A percentile compares a stretch with the other conserved stretches of the same genome.
phyloP scores from a whole-genome alignment of 2,113 vertebrate genomes.

The Bothrops jararaca region DNA sequence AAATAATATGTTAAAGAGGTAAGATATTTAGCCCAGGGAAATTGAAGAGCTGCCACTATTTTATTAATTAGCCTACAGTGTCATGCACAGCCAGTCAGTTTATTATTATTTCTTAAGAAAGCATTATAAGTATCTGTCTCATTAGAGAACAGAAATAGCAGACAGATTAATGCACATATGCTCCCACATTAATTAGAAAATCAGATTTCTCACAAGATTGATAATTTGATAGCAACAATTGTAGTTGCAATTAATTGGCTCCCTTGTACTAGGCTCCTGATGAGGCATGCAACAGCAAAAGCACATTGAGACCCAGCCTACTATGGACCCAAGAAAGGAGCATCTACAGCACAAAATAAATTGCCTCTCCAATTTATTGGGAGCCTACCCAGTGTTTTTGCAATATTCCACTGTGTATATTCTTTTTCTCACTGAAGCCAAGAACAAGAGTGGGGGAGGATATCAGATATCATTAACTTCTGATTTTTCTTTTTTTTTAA shows the following conservation, averaged over 20 bases:
- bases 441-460: background rate
- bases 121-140: constrained; percentile 58
- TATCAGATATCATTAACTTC: constrained; percentile 14
- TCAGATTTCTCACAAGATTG: constrained; percentile 59
- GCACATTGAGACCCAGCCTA: constrained; percentile 26
- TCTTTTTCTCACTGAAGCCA: constrained; percentile 28
- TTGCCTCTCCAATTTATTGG: constrained; percentile 14
- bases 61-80: constrained; percentile 55
- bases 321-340: constrained; percentile 28
- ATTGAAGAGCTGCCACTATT: constrained; percentile 48
- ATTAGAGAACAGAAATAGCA: constrained; percentile 61
- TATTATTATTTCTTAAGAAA: constrained; percentile 62
- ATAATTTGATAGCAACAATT: constrained; percentile 64
- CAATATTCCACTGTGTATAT: constrained; percentile 53
- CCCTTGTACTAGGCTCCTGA: constrained; percentile 44
- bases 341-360: constrained; percentile 42
- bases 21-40: constrained; percentile 31
- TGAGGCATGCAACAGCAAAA: constrained; percentile 40
- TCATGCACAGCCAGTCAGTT: constrained; percentile 44
- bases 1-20: background rate
- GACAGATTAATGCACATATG: constrained; percentile 66
- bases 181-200: constrained; percentile 69
- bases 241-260: constrained; percentile 58
- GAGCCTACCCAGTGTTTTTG: constrained; percentile 50
- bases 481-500: constrained; percentile 22